A percentile compares a stretch with the other conserved stretches of the same genome.
phyloP scores from a whole-genome alignment of 2,888 invertebrate genomes.

The Pyrrhia umbra region DNA sequence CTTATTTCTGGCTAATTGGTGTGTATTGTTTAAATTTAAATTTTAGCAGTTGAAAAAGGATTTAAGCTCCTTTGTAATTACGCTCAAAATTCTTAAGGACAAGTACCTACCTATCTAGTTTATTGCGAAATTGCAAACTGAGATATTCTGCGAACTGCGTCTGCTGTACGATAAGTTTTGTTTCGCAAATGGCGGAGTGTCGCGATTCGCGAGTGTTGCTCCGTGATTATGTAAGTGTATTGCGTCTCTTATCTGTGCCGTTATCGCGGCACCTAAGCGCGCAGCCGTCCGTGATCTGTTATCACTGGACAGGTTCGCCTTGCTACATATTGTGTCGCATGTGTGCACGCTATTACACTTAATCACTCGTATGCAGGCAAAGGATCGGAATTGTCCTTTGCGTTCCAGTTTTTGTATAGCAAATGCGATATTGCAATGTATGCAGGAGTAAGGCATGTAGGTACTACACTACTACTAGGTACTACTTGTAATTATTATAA shows the following conservation, averaged over 20 bases:
- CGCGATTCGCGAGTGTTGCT: constrained; percentile 57
- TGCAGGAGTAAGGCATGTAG: no score
- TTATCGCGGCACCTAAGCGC: constrained; percentile 66
- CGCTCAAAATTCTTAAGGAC: constrained; percentile 11
- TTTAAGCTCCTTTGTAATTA: constrained; percentile 16
- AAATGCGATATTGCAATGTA: constrained; percentile 33
- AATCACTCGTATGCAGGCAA: constrained; percentile 61
- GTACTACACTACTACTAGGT: no score
- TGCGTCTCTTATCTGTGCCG: constrained; percentile 57
- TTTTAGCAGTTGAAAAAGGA: constrained; percentile 8
- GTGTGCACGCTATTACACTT: constrained; percentile 66
- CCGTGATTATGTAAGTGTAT: constrained; percentile 64
- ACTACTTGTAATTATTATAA: constrained; percentile 16
- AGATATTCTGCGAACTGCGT: constrained; percentile 28
- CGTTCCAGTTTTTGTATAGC: constrained; percentile 33
- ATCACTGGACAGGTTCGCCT: constrained; percentile 77
- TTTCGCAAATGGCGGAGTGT: constrained; percentile 52
- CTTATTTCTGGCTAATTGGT: constrained; percentile 22
- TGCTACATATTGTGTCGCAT: constrained; percentile 74
- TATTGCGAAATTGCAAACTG: constrained; percentile 25
- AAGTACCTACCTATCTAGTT: not conserved
- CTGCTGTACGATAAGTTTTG: constrained; percentile 41
- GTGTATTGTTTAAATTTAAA: constrained; percentile 17
- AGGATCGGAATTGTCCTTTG: constrained; percentile 39
- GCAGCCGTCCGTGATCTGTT: constrained; percentile 74